Base-by-base conservation (phyloP, 2,113 vertebrate species). In the Gulo gulo region DNA sequence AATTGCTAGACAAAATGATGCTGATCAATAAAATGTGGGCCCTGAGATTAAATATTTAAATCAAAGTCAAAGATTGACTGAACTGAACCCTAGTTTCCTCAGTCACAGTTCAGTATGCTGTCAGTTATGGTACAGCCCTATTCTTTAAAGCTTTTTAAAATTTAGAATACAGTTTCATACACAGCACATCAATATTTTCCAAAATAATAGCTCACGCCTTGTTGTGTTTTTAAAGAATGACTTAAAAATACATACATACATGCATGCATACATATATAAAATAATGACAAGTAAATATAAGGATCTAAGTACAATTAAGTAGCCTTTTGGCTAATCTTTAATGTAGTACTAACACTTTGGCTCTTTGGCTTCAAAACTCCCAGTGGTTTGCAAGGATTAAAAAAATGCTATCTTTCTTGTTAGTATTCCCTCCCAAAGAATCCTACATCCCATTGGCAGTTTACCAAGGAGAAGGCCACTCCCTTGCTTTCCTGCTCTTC, bases 101-200 rank as follows among this genome's bases (percentile, higher is more conserved):
- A 20, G 52, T 52, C 13, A 11, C 15, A 14, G n/a, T 76, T 69
- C 45, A 29, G 42, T 74, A 20, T 61, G n/a, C 16, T 39, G 3
- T 80, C 80, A 78, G 1, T 42, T 34, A 42, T 57, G 12, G 31
- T 52, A 45, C 23, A 83, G 12, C 47, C 2, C 16, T 74, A 13
- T 90, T 74, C 65, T 82, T 93, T 52, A 81, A 20, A n/a, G 63
- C 34, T 91, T 73, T 82, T 57, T 61, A 96, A 96, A 82, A 86
- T 69, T 26, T 57, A 61, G 34, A 88, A 76, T 36, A 16, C 39
- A 74, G 20, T 59, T 91, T 82, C 47, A 94, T 71, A 67, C 57
- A 83, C 15, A 84, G 29, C 4, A 2, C 15, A 67, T 63, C 82
- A 55, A 7, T 82, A 78, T 76, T 85, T 84, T 61, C 20, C 20